phyloP scores from a whole-genome alignment of 2,888 invertebrate genomes.

The Seira sanloemensis region DNA sequence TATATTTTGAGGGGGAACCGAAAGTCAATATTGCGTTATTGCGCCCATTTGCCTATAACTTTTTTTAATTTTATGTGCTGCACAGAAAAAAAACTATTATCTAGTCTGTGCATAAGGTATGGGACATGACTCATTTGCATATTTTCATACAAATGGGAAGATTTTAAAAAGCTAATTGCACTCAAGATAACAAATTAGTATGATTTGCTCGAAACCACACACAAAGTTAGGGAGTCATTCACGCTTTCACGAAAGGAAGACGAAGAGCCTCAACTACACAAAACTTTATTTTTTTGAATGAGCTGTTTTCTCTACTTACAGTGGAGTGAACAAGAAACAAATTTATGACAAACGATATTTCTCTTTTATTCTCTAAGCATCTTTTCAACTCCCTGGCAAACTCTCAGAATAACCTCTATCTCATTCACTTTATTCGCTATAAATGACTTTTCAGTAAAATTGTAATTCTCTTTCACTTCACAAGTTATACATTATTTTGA shows the following conservation, averaged over 20 bases:
- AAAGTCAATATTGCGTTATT: constrained; percentile 38
- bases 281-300: constrained; percentile 52
- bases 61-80: neutral
- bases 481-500: neutral
- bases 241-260: constrained; percentile 52
- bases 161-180: constrained; percentile 61
- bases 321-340: constrained; percentile 48
- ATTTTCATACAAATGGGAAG: constrained; percentile 56
- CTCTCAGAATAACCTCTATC: constrained; percentile 30
- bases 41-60: neutral
- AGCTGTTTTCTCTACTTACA: constrained; percentile 45
- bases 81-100: no score
- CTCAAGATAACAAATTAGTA: constrained; percentile 63
- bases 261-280: neutral
- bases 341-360: constrained; percentile 59
- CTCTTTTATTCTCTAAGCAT: constrained; percentile 31
- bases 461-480: constrained; percentile 4
- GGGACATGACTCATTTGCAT: constrained; percentile 51
- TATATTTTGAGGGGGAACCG: neutral
- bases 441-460: constrained; percentile 57
- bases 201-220: constrained; percentile 59
- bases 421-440: constrained; percentile 33
- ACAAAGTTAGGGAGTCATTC: constrained; percentile 52
- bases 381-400: constrained; percentile 34
- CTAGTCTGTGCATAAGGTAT: constrained; percentile 3